Evolutionary conservation across 2,797 vertebrate species (phyloP), one percentile per base, ranked within the genome.

Genomic region (Macropodus opercularis): DNA sequence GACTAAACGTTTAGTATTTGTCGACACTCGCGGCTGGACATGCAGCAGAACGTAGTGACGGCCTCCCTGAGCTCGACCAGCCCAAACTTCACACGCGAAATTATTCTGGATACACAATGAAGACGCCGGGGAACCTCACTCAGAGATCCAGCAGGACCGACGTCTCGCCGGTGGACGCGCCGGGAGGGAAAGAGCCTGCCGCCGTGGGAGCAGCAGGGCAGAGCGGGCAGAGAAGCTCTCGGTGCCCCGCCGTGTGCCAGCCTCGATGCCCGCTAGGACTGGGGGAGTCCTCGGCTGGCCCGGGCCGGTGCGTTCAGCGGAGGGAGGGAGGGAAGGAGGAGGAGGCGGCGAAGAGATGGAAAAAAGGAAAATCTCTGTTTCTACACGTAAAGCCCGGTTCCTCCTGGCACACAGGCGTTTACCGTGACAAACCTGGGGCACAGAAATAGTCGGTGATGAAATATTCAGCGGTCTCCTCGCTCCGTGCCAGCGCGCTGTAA

Each of bases 161-260:
- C 6, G 74, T 78, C 72, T 72, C 62, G 56, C 65, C 50, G 64
- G 46, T 39, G 19, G 52, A 72, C 43, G 64, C 59, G 54, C 26
- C 49, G 17, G 27, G 27, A 46, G 47, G 38, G 57, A 22, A 54
- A 44, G 39, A 68, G 47, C 34, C 67, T 42, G 42, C 57, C 27
- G 34, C 13, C 53, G 54, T 62, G 31, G 26, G 58, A 9, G 19
- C 1, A 46, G 47, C 19, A n/a, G 73, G 80, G 47, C 52, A 39
- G 67, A 60, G 58, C 63, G 80, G 81, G 60, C 69, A 69, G 70
- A 52, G 66, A 77, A n/a, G 83, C 61, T 54, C 46, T 74, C 83
- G 26, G 79, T 87, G 88, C 80, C 89, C 90, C 84, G 87, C 81
- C 70, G 81, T 63, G 88, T 88, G 90, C 90, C 91, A 88, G 89